Percentiles rank a stretch among this genome's conserved stretches.
phyloP scores from a whole-genome alignment of 2,797 vertebrate species.

The Poecilia wingei region DNA sequence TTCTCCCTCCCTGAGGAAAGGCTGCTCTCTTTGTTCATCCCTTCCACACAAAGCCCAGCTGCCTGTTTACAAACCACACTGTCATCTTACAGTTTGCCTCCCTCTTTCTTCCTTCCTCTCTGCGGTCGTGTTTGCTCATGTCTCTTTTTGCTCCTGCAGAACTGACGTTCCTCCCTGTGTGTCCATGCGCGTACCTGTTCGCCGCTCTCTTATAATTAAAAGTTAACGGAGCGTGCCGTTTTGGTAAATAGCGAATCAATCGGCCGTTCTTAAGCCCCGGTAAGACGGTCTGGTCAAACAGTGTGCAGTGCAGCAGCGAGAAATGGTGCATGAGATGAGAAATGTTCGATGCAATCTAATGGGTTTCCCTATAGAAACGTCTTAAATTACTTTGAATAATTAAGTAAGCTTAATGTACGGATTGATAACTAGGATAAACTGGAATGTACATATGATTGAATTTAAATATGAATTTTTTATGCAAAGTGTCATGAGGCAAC shows the following conservation, averaged over 20 bases:
- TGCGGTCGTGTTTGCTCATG: conserved; percentile 67
- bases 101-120: conserved; percentile 47
- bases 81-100: conserved; percentile 75
- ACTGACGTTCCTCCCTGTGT: conserved; percentile 52
- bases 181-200: conserved; percentile 61
- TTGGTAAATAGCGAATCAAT: conserved; percentile 62
- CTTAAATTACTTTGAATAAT: too few species aligned
- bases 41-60: conserved; percentile 79
- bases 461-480: too few species aligned
- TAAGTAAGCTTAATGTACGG: too few species aligned
- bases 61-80: conserved; percentile 82
- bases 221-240: conserved; percentile 64
- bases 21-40: conserved; percentile 80
- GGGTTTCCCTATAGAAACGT: too few species aligned
- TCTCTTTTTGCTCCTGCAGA: conserved; percentile 39
- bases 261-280: conserved; percentile 34
- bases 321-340: conserved; percentile 40
- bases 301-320: conserved; percentile 26
- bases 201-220: conserved; percentile 60
- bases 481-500: too few species aligned
- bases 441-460: too few species aligned
- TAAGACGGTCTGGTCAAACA: conserved; percentile 8
- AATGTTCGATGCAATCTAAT: conserved; percentile 28
- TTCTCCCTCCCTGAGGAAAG: conserved; percentile 75
- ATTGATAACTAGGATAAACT: too few species aligned